Conservation (phyloP, 2,113 vertebrate genomes). For the Phylloscopus trochilus region DNA sequence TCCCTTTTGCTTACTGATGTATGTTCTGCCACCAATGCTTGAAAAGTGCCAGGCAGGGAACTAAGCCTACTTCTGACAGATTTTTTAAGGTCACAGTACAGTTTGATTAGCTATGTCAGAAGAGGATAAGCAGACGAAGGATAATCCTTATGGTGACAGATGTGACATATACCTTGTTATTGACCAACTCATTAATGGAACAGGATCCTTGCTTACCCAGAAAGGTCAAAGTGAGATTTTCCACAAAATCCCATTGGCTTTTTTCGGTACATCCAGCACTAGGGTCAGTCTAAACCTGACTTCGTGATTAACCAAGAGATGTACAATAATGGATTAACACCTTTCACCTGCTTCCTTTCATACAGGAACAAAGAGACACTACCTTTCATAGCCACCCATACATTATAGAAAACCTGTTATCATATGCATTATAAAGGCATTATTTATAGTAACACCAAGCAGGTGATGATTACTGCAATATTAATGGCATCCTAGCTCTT, state of each 20-base stretch:
- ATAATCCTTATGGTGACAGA: slow-evolving; percentile 7
- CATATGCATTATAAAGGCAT: not conserved
- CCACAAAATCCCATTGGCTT: not conserved
- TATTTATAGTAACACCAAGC: not conserved
- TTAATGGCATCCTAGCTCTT: not conserved
- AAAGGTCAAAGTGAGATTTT: slow-evolving; percentile 16
- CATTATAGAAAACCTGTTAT: not conserved
- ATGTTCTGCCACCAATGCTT: not conserved
- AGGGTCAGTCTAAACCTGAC: not conserved
- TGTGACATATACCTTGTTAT: slow-evolving; percentile 3
- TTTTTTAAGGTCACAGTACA: not conserved
- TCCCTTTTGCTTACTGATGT: not conserved
- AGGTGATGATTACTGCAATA: not conserved
- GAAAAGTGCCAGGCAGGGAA: not conserved
- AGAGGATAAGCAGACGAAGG: not conserved
- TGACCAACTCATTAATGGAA: not conserved
- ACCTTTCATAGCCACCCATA: not conserved
- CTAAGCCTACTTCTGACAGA: not conserved
- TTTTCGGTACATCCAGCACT: not conserved
- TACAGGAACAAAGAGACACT: not conserved
- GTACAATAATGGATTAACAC: not conserved
- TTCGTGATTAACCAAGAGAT: not conserved
- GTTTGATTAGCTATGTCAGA: slow-evolving; percentile 15
- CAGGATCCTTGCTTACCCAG: not conserved
- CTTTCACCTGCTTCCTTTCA: not conserved